Percentiles rank a stretch among this genome's conserved stretches.
These are phyloP conservation scores for Eupithecia vulgata DNA, from an alignment of 2,888 invertebrate species.

Conservation along the genomic window DNA sequence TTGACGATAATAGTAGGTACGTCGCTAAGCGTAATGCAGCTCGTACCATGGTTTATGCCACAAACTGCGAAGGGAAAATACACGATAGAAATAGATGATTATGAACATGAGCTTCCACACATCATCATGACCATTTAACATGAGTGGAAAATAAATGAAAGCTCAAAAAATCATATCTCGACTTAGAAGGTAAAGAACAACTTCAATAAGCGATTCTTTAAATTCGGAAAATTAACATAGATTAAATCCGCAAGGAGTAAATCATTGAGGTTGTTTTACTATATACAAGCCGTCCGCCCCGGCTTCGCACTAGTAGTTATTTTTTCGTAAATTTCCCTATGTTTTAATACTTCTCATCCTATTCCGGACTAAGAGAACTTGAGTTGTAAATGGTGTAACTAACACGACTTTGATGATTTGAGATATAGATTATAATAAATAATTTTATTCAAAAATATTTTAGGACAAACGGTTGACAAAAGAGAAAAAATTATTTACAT, in stretches of 20 bases:
- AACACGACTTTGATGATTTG: no score
- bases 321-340: no score
- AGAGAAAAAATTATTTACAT: no score
- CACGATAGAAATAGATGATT: not conserved
- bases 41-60: not conserved
- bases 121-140: not conserved
- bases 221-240: not conserved
- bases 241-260: not conserved
- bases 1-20: not conserved
- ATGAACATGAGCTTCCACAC: not conserved
- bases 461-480: no score
- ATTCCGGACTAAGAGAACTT: no score
- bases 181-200: not conserved
- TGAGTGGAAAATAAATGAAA: not conserved
- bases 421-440: no score
- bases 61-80: not conserved
- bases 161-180: not conserved
- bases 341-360: no score
- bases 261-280: not conserved
- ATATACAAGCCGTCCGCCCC: no score
- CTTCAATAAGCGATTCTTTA: not conserved
- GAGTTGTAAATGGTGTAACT: no score
- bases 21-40: not conserved
- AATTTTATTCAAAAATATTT: no score
- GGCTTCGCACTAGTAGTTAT: no score